Percentiles rank a stretch among this genome's conserved stretches.
These are phyloP conservation scores for Bergia puertoricense DNA, from an alignment of 92 coral and sea anemone genomes.

Conservation along the genomic window DNA sequence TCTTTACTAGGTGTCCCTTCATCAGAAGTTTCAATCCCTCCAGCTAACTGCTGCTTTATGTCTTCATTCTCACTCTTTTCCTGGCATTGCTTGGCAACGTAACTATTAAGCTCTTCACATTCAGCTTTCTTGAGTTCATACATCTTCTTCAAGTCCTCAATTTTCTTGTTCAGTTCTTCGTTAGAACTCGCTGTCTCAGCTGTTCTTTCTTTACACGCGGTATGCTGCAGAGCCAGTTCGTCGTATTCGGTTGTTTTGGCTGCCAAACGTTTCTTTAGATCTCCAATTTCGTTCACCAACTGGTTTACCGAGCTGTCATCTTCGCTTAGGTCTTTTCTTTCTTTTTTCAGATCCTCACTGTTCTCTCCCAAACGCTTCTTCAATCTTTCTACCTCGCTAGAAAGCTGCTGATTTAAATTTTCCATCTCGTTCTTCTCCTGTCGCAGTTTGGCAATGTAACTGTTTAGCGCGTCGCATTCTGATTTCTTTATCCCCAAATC, in stretches of 20 bases:
- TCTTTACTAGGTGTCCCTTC: neutral
- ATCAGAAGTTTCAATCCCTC: neutral
- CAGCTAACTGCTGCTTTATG: neutral
- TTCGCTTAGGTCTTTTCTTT: neutral
- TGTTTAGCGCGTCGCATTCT: constrained; percentile 25
- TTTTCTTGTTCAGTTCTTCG: neutral
- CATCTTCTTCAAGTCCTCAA: constrained; percentile 5
- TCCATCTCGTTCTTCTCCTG: constrained; percentile 18
- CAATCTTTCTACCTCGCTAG: neutral
- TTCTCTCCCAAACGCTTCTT: neutral
- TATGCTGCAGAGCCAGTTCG: neutral
- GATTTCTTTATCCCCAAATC: constrained; percentile 21
- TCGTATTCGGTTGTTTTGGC: constrained; percentile 6
- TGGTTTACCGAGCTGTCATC: neutral
- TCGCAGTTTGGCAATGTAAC: constrained; percentile 23
- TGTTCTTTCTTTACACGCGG: neutral
- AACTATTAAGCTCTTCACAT: constrained; percentile 16
- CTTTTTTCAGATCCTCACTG: neutral
- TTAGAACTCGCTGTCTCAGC: neutral
- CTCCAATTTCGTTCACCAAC: neutral
- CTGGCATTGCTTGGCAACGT: constrained; percentile 7
- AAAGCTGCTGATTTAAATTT: neutral
- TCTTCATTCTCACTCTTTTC: constrained; percentile 11
- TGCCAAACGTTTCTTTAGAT: constrained; percentile 4
- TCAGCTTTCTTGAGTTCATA: constrained; percentile 17